Base-by-base conservation (phyloP, 2,113 vertebrate genomes). In the Pseudopipra pipra region DNA sequence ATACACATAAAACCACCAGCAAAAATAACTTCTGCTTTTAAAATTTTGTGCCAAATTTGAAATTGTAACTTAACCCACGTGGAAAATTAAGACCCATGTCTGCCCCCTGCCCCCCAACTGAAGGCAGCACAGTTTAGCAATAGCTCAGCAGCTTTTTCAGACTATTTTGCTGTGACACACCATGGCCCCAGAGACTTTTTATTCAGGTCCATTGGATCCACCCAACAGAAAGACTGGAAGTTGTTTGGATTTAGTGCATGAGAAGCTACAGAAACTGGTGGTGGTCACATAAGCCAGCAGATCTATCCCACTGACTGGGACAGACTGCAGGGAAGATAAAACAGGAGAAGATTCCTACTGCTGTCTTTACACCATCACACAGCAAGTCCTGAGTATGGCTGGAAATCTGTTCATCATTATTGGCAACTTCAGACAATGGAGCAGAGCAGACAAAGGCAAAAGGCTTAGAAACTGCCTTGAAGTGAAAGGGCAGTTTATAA, bases 221-320 rank as follows among this genome's bases (percentile, higher is more conserved):
- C 80, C 86, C 71, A 61, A 72, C 35, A 46, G 41, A 84, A 93
- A 71, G 39, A 80, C 37, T 54, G 76, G 41, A 90, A 90, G 39
- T 52, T 54, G 80, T 96, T 89, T 89, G 94, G 49, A 92, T 84
- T 90, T 91, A n/a, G 24, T 28, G 47, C 47, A 51, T 18, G 17
- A 59, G 73, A 41, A 79, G 79, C 81, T 72, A 67, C 59, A 95
- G 82, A 79, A 87, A 65, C 54, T 31, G 37, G 25, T 12, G 39
- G 33, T 84, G 87, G 71, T 94, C 70, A 75, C 44, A 85, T 59
- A 95, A 95, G 77, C 71, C 68, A 95, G 59, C 39, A 46, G 58
- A 81, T 37, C 61, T 62, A 79, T 63, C 75, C 37, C 63, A 56
- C 66, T 47, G 89, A 82, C 3, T 37, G 56, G 51, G 78, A 21